These are phyloP conservation scores for Erinaceus europaeus DNA, from an alignment of 2,113 vertebrate genomes.

Conservation along the genomic window DNA sequence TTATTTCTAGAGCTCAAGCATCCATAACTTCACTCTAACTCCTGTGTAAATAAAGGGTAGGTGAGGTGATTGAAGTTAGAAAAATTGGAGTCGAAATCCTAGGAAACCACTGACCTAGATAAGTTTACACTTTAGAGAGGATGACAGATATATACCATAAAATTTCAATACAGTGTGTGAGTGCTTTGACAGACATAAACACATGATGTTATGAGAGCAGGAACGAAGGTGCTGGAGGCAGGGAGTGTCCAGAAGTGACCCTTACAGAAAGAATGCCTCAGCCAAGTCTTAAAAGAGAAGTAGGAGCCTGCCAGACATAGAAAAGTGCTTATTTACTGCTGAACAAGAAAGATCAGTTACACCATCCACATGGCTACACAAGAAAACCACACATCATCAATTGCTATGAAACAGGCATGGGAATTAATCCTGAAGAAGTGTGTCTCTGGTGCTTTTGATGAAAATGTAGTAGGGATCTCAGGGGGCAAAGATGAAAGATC, in stretches of 20 bases:
- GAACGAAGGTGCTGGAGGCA: background rate
- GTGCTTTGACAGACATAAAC: slow-evolving; percentile 53
- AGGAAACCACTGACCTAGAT: background rate
- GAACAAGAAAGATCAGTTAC: slow-evolving; percentile 70
- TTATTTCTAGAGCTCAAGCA: background rate
- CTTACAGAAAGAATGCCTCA: slow-evolving; percentile 10
- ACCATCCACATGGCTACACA: slow-evolving; percentile 63
- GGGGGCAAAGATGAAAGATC: slow-evolving; percentile 77
- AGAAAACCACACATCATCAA: slow-evolving; percentile 72
- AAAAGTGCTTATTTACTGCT: slow-evolving; percentile 69
- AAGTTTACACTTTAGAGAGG: slow-evolving; percentile 23
- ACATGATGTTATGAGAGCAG: slow-evolving; percentile 39
- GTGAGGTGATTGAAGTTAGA: background rate
- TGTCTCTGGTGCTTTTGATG: slow-evolving; percentile 75
- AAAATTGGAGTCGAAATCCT: slow-evolving; percentile 27
- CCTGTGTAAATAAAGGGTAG: background rate
- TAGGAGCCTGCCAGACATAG: slow-evolving; percentile 55
- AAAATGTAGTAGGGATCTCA: slow-evolving; percentile 69
- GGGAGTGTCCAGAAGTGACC: slow-evolving; percentile 35
- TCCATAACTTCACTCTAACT: background rate
- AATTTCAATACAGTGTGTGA: slow-evolving; percentile 32
- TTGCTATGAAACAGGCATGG: slow-evolving; percentile 48
- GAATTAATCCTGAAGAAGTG: slow-evolving; percentile 71
- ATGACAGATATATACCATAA: slow-evolving; percentile 56
- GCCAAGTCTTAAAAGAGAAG: slow-evolving; percentile 61